Conservation (phyloP, 2,797 vertebrate genomes). For the Crenuchus spilurus region DNA sequence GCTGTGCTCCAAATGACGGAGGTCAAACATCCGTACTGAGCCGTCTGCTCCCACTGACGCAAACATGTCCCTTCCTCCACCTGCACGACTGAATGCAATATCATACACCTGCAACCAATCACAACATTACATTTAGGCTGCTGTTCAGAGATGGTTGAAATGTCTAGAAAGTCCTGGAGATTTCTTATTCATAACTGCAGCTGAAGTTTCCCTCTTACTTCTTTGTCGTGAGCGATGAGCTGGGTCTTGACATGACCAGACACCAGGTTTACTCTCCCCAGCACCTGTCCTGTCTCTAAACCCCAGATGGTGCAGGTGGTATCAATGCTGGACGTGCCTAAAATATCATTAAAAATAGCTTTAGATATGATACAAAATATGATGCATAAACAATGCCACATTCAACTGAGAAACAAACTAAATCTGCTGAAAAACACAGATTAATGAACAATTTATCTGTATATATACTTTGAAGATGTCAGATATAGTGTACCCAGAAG, state of each 20-base stretch:
- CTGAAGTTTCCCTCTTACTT: conserved; percentile 78
- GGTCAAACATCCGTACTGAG: conserved; percentile 96
- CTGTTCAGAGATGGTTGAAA: no score
- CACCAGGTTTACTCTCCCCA: conserved; percentile 95
- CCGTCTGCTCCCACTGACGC: conserved; percentile 96
- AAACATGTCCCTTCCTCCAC: conserved; percentile 96
- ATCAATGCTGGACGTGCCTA: conserved; percentile 97
- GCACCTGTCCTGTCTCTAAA: conserved; percentile 94
- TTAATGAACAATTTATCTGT: no score
- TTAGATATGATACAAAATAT: neutral
- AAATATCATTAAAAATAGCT: conserved; percentile 14
- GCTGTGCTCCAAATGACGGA: conserved; percentile 97
- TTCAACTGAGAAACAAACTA: neutral
- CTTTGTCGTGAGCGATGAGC: conserved; percentile 97
- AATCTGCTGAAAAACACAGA: neutral
- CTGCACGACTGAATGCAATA: conserved; percentile 96
- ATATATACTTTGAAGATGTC: no score
- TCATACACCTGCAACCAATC: conserved; percentile 87
- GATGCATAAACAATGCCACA: neutral
- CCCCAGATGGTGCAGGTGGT: conserved; percentile 99
- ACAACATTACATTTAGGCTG: no score
- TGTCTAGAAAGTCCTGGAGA: neutral
- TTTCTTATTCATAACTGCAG: neutral
- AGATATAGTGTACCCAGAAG: conserved; percentile 81
- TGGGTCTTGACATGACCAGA: conserved; percentile 98